Evolutionary conservation across 2,113 vertebrate genomes (phyloP).

Genomic region (Vireo altiloquus): DNA sequence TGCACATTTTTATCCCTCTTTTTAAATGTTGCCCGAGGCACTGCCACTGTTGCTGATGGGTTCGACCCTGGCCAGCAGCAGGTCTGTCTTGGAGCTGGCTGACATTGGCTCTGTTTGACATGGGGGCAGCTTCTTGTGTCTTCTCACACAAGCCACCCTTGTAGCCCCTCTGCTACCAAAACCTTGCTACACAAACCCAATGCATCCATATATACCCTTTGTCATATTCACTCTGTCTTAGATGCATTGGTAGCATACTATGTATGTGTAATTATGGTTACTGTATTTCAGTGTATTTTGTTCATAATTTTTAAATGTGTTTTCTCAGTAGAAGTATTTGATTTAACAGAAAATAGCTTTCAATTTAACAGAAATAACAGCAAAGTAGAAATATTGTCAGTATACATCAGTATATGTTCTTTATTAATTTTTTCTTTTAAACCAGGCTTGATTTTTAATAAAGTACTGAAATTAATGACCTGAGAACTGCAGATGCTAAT

Average conservation of each 20-base stretch:
- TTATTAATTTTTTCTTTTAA: background rate
- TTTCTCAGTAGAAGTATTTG: background rate
- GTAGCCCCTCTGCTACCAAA: background rate
- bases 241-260: background rate
- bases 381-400: background rate
- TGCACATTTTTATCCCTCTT: background rate
- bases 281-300: background rate
- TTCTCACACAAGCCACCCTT: background rate
- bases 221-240: background rate
- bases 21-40: background rate
- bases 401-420: background rate
- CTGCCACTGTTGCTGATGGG: background rate
- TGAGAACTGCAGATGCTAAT: background rate
- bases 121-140: background rate
- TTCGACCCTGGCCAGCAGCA: background rate
- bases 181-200: no score
- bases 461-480: background rate
- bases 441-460: background rate
- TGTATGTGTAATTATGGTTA: background rate
- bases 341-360: background rate
- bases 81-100: background rate
- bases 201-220: background rate
- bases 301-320: background rate
- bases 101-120: background rate
- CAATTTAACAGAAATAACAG: background rate